phyloP scores from a whole-genome alignment of 2,888 invertebrate species.

The Rhopalosiphum nymphaeae region DNA sequence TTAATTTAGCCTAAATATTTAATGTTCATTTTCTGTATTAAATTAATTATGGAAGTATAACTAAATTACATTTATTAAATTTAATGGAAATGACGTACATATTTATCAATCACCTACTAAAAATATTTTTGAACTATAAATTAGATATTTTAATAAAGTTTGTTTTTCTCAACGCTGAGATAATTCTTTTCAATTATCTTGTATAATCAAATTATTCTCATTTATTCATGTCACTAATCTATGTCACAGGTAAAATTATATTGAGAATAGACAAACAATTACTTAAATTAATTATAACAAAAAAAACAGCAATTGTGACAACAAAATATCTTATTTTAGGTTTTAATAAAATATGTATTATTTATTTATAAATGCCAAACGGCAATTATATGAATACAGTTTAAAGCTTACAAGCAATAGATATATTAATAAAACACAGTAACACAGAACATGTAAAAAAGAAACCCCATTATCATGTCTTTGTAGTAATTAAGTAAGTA shows the following conservation, averaged over 20 bases:
- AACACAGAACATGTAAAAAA: too few relatives aligned
- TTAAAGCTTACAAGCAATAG: too few relatives aligned
- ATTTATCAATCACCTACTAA: too few relatives aligned
- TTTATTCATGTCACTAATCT: neutral
- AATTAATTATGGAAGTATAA: neutral
- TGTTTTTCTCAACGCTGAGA: neutral
- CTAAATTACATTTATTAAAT: neutral
- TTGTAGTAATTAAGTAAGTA: neutral
- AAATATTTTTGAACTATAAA: too few relatives aligned
- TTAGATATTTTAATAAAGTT: too few relatives aligned
- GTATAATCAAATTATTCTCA: neutral
- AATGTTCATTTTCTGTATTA: neutral
- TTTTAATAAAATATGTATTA: neutral
- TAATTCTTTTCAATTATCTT: neutral
- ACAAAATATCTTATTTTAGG: neutral
- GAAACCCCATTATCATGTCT: neutral
- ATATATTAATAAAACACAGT: too few relatives aligned
- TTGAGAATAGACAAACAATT: neutral
- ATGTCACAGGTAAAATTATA: neutral
- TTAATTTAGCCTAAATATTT: neutral
- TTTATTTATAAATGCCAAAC: too few relatives aligned
- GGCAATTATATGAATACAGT: too few relatives aligned
- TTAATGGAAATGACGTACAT: neutral
- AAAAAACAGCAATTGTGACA: neutral
- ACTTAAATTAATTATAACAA: neutral